Evolutionary conservation across 1,140 invertebrate genomes (phyloP), one percentile per base, ranked within the genome.

Genomic region (Vanessa atalanta): DNA sequence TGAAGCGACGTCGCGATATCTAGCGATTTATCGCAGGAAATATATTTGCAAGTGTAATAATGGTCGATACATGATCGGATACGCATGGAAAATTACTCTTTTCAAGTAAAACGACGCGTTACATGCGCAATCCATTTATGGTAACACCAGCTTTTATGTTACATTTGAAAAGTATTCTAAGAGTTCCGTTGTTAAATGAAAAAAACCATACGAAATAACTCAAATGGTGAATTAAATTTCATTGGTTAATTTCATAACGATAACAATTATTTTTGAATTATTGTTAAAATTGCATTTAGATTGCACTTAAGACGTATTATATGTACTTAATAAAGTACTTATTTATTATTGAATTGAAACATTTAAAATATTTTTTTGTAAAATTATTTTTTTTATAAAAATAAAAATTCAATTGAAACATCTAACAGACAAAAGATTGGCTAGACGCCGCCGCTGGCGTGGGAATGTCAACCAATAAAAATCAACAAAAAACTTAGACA

Each of bases 11-110:
- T 69, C 13, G 77, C 69, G 74, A 83, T 88, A 87, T 88, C 86
- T 81, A 65, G 80, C 77, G 83, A 88, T 86, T 82, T 88, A 88
- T 88, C 87, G 77, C 80, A 83, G 80, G 79, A 84, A 80, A 86
- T 84, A 72, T 83, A 88, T 89, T 88, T 87, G 88, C 88, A 90
- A 88, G 89, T 89, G 81, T 83, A 89, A 89, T 87, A 81, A 79
- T 72, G 73, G 72, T 77, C 72, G 70, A 73, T 75, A 74, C 66
- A 71, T 68, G 72, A 76, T 77, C 76, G 70, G 73, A 80, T 73
- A 72, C 73, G 60, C 74, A 69, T 76, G 69, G 76, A 79, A 80
- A 80, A 77, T 73, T 67, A 66, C 64, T 65, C 50, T 65, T 60
- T 72, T 72, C 70, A 65, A 72, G 70, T 70, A 70, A 70, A 73